Evolutionary conservation across 1,140 invertebrate species (phyloP).

Genomic region (Gryllus bimaculatus): DNA sequence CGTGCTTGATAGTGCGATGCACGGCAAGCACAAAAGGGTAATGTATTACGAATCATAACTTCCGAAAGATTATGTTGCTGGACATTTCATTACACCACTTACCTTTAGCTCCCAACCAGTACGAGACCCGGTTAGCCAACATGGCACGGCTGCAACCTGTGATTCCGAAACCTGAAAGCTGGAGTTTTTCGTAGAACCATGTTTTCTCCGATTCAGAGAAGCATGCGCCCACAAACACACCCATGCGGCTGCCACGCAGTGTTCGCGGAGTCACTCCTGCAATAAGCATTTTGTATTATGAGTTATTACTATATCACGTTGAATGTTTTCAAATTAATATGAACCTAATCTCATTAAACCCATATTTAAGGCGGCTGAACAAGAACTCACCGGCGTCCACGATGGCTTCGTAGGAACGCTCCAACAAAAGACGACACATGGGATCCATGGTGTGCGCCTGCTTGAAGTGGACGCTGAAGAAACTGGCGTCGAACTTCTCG

Average conservation of each 20-base stretch:
- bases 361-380: no score
- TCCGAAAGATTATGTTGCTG: no score
- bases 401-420: constrained; percentile 79
- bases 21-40: no score
- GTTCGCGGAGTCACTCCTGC: constrained; percentile 46
- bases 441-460: constrained; percentile 84
- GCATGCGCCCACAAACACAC: constrained; percentile 71
- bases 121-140: constrained; percentile 84
- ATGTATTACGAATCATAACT: no score
- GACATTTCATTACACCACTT: neutral
- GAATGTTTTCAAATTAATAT: no score
- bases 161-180: constrained; percentile 48
- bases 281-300: no score
- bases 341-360: no score
- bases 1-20: no score
- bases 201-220: constrained; percentile 65
- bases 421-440: constrained; percentile 75
- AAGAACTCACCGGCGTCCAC: constrained; percentile 62
- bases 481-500: constrained; percentile 71
- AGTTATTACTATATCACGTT: no score
- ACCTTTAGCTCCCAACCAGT: constrained; percentile 55
- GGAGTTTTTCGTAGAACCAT: constrained; percentile 52
- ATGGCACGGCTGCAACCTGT: constrained; percentile 80
- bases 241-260: constrained; percentile 60
- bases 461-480: constrained; percentile 73